Percentiles rank a stretch among this genome's conserved stretches.
phyloP scores from a whole-genome alignment of 2,888 invertebrate genomes.

The Heliconius ismenius region DNA sequence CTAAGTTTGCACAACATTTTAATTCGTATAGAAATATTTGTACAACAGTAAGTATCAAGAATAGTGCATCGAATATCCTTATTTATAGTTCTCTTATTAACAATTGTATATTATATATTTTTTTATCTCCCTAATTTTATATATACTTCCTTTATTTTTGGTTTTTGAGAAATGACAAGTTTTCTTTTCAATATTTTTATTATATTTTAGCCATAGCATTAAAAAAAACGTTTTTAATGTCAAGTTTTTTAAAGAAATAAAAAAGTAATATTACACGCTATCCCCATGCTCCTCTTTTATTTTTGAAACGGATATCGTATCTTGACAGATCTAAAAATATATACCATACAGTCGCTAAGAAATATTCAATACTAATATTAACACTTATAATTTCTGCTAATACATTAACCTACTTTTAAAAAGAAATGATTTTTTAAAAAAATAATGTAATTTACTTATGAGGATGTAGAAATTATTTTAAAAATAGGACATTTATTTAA shows the following conservation, averaged over 20 bases:
- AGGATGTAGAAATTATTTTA: conserved; percentile 23
- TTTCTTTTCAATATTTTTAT: neutral
- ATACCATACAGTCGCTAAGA: neutral
- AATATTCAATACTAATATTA: conserved; percentile 7
- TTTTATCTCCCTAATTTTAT: neutral
- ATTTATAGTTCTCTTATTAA: conserved; percentile 15
- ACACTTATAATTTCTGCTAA: conserved; percentile 8
- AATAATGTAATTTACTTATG: neutral
- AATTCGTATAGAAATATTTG: conserved; percentile 64
- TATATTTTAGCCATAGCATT: neutral
- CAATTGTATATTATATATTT: neutral
- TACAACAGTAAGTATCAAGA: conserved; percentile 79
- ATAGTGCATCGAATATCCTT: conserved; percentile 51
- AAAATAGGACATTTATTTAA: conserved; percentile 22
- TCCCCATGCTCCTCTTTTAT: neutral
- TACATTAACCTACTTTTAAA: conserved; percentile 2
- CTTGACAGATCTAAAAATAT: conserved; percentile 2
- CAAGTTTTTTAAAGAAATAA: neutral
- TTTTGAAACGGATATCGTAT: neutral
- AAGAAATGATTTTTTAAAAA: neutral
- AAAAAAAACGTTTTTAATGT: too few species aligned
- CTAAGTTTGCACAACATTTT: conserved; percentile 45
- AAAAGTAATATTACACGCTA: neutral
- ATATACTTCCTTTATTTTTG: neutral
- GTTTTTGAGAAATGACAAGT: neutral